phyloP scores from a whole-genome alignment of 2,888 invertebrate genomes.

The Epinotia nisella region DNA sequence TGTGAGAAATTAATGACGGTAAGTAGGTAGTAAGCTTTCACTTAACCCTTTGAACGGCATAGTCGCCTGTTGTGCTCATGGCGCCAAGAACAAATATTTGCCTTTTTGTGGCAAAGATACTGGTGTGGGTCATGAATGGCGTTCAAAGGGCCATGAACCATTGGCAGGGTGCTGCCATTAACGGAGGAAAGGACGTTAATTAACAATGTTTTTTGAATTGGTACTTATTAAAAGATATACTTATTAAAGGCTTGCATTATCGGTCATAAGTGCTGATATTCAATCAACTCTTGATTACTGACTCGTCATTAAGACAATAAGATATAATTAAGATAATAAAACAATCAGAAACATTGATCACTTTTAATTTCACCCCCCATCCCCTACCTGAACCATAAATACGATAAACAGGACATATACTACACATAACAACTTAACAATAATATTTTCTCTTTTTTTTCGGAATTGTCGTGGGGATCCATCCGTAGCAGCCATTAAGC shows the following conservation, averaged over 20 bases:
- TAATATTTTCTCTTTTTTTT: constrained; percentile 56
- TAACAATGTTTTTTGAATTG: background rate
- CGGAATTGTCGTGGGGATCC: constrained; percentile 45
- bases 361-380: constrained; percentile 65
- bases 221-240: background rate
- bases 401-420: constrained; percentile 56
- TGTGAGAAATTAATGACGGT: too few species aligned
- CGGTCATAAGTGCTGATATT: background rate
- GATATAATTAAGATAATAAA: constrained; percentile 35
- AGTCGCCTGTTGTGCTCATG: too few species aligned
- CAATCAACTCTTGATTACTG: background rate
- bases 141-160: too few species aligned
- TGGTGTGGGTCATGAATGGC: too few species aligned
- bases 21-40: too few species aligned
- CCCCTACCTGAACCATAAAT: constrained; percentile 67
- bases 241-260: constrained; percentile 5
- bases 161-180: too few species aligned
- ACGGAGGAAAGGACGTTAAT: too few species aligned
- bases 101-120: too few species aligned
- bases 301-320: background rate
- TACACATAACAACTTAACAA: constrained; percentile 62
- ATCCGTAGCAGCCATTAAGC: constrained; percentile 56
- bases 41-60: background rate
- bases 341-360: constrained; percentile 49
- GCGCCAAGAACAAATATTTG: too few species aligned